These are phyloP conservation scores for Synergus gifuensis DNA, from an alignment of 2,888 invertebrate genomes.

Conservation along the genomic window DNA sequence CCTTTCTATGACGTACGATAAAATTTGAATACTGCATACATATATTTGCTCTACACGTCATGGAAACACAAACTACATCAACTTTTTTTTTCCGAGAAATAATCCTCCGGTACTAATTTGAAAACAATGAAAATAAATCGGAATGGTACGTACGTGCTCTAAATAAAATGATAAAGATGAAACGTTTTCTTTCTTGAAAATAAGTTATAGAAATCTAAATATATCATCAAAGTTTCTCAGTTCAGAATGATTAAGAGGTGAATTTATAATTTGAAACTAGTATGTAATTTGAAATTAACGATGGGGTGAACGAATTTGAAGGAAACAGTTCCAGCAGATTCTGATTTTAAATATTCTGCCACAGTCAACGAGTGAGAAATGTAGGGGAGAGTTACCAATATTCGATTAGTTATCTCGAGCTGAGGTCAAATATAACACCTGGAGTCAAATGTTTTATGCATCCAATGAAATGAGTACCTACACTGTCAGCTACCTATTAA, in stretches of 20 bases:
- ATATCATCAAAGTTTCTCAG: not conserved
- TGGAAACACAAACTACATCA: slow-evolving; percentile 6
- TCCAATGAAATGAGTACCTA: slow-evolving; percentile 39
- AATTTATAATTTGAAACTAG: not conserved
- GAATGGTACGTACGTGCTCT: not conserved
- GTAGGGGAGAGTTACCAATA: slow-evolving; percentile 22
- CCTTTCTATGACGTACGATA: slow-evolving; percentile 24
- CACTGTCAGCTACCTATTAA: slow-evolving; percentile 26
- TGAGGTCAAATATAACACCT: slow-evolving; percentile 63
- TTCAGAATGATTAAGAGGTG: not conserved
- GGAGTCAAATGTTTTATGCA: slow-evolving; percentile 65
- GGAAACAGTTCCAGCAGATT: not conserved
- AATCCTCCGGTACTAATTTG: not conserved
- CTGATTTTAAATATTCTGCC: not conserved
- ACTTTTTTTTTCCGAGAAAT: not conserved
- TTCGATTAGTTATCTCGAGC: slow-evolving; percentile 44
- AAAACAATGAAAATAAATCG: not conserved
- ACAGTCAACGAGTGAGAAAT: slow-evolving; percentile 3
- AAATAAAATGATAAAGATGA: not conserved
- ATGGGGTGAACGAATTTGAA: not conserved
- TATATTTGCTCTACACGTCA: not conserved
- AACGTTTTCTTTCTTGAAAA: not conserved
- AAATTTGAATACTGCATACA: not conserved
- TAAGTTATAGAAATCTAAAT: not conserved
- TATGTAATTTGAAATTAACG: not conserved